These are phyloP conservation scores for Polyommatus icarus DNA, from an alignment of 2,888 invertebrate species.

Conservation along the genomic window DNA sequence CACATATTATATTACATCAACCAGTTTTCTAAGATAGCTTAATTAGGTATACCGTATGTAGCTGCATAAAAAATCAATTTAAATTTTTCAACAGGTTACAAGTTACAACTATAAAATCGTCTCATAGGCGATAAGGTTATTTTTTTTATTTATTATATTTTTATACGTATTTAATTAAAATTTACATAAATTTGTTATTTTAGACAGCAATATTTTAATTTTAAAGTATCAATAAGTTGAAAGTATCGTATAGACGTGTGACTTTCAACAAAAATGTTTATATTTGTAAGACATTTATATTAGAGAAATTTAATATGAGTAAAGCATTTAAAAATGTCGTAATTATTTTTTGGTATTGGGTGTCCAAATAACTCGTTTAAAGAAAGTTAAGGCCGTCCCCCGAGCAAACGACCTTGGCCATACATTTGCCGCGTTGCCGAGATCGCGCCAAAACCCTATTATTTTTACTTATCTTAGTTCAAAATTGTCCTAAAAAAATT, in stretches of 20 bases:
- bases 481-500: too few species aligned
- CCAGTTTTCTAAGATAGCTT: constrained; percentile 10
- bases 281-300: constrained; percentile 3
- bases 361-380: neutral
- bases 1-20: neutral
- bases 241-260: neutral
- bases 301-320: neutral
- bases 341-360: neutral
- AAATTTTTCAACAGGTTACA: constrained; percentile 12
- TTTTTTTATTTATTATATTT: constrained; percentile 18
- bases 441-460: too few species aligned
- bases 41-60: neutral
- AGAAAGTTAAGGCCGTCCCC: too few species aligned
- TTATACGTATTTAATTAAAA: constrained; percentile 2
- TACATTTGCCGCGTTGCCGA: too few species aligned
- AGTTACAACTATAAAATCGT: constrained; percentile 4
- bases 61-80: neutral
- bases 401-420: too few species aligned
- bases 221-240: constrained; percentile 1
- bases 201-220: neutral
- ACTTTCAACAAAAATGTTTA: constrained; percentile 9
- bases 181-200: constrained; percentile 16
- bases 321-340: neutral
- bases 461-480: too few species aligned
- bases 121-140: neutral